Evolutionary conservation across 2,113 vertebrate species (phyloP).

Genomic region (Megaceryle maxima): DNA sequence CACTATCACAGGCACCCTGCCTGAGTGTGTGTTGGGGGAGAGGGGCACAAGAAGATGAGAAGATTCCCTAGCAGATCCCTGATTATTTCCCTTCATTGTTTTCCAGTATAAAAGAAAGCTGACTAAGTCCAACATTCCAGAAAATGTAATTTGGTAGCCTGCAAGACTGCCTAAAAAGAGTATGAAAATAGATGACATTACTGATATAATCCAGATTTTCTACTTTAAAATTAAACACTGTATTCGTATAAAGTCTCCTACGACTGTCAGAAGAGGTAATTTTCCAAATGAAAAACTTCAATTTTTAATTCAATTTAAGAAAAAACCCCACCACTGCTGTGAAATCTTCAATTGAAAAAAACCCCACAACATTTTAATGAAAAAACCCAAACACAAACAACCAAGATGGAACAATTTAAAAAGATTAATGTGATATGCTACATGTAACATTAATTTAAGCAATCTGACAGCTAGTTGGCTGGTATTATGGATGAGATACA

Average conservation of each 20-base stretch:
- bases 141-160: neutral
- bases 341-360: neutral
- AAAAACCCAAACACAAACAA: neutral
- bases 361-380: neutral
- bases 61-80: neutral
- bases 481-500: neutral
- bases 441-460: neutral
- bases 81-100: neutral
- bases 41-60: neutral
- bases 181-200: neutral
- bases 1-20: neutral
- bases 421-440: neutral
- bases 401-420: neutral
- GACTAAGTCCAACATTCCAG: neutral
- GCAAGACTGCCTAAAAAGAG: neutral
- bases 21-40: neutral
- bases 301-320: neutral
- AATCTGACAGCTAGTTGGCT: neutral
- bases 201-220: neutral
- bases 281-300: neutral
- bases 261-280: neutral
- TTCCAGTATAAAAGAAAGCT: neutral
- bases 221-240: neutral
- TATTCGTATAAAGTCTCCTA: neutral
- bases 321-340: neutral